Conservation (phyloP, 2,797 vertebrate genomes). For the Hippocampus kuda region DNA sequence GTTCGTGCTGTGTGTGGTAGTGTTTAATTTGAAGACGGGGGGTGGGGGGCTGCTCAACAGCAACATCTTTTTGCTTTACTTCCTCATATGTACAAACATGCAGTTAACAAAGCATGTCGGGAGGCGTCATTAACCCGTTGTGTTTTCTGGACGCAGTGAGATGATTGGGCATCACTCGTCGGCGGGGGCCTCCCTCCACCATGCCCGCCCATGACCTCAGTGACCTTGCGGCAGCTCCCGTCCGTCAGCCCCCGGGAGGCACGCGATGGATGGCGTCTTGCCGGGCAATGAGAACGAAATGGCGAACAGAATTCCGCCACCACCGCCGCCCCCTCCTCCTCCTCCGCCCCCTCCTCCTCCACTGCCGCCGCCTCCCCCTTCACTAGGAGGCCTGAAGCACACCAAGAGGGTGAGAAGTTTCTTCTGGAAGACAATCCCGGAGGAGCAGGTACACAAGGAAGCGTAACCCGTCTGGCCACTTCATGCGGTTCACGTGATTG, state of each 20-base stretch:
- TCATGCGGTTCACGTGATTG: neutral
- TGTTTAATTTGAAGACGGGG: too few relatives aligned
- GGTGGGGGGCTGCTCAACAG: neutral
- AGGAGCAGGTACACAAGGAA: constrained; percentile 70
- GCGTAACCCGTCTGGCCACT: neutral
- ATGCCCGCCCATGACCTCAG: constrained; percentile 15
- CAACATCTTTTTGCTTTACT: neutral
- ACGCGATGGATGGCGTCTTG: constrained; percentile 83
- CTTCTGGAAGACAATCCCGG: constrained; percentile 91
- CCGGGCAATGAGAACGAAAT: constrained; percentile 72
- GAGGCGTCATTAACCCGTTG: neutral
- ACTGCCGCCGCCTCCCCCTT: constrained; percentile 50
- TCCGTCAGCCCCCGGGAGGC: constrained; percentile 66
- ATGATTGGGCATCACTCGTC: constrained; percentile 15
- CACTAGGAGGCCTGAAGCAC: constrained; percentile 52
- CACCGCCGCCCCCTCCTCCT: constrained; percentile 52
- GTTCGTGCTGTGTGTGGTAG: neutral
- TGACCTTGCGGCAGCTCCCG: constrained; percentile 5
- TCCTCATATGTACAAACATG: neutral
- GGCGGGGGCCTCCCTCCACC: neutral
- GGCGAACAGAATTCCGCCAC: constrained; percentile 39
- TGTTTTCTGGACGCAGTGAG: neutral
- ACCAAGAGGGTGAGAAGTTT: constrained; percentile 81
- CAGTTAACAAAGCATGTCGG: neutral
- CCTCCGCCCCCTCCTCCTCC: constrained; percentile 53